A percentile compares a stretch with the other conserved stretches of the same genome.
Conservation (phyloP, 2,113 vertebrate species). For the Prolemur simus region DNA sequence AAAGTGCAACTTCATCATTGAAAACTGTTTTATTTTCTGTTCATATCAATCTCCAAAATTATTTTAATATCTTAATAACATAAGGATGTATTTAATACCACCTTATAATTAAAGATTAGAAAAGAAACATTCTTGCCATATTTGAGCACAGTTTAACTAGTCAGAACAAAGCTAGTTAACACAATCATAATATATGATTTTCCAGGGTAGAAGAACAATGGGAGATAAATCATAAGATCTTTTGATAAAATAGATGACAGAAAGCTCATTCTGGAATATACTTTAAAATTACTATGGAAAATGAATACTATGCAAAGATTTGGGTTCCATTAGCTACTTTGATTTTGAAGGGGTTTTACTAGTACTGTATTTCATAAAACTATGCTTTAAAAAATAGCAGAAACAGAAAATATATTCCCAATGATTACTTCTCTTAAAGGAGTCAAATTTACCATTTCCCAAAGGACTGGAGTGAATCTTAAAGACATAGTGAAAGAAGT, state of each 20-base stretch:
- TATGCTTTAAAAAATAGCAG: conserved; percentile 46
- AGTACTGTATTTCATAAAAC: neutral
- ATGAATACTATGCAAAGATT: neutral
- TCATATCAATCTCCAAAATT: no score
- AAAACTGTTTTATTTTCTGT: no score
- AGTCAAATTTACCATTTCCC: conserved; percentile 60
- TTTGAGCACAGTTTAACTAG: conserved; percentile 41
- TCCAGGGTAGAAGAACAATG: conserved; percentile 28
- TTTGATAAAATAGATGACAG: neutral
- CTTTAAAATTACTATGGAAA: neutral
- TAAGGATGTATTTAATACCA: neutral
- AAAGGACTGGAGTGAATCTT: conserved; percentile 61
- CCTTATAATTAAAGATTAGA: neutral
- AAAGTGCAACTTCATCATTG: no score
- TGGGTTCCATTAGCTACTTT: neutral
- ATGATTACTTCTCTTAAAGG: conserved; percentile 62
- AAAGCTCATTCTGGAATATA: neutral
- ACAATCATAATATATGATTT: neutral
- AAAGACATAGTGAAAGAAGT: no score
- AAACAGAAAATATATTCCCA: conserved; percentile 71
- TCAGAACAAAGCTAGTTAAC: conserved; percentile 37
- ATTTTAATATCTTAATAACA: neutral
- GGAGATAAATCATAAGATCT: conserved; percentile 52
- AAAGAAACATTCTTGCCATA: conserved; percentile 60
- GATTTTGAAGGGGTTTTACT: conserved; percentile 17